phyloP scores from a whole-genome alignment of 2,797 vertebrate genomes.

The Lophura swinhoii region DNA sequence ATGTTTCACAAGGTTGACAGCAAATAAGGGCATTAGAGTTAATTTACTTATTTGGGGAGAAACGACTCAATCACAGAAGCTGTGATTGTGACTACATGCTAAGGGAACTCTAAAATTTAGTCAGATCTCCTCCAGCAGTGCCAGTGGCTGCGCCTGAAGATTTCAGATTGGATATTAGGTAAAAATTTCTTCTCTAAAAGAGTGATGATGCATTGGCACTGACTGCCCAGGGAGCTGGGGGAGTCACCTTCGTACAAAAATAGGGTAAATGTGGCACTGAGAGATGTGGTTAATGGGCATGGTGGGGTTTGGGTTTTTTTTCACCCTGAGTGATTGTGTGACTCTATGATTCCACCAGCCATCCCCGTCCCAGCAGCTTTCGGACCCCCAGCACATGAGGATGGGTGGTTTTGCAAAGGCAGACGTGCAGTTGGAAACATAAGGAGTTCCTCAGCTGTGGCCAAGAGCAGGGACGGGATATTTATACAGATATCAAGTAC shows the following conservation, averaged over 20 bases:
- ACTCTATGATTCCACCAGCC: neutral
- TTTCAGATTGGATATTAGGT: neutral
- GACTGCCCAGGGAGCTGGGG: too few relatives aligned
- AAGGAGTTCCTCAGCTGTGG: accelerated
- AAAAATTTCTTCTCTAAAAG: too few relatives aligned
- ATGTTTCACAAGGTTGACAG: constrained; percentile 86
- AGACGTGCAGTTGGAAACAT: neutral
- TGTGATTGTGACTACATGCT: constrained; percentile 86
- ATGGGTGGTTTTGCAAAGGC: accelerated
- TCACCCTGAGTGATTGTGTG: too few relatives aligned
- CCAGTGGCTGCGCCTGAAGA: too few relatives aligned
- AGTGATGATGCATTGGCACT: too few relatives aligned
- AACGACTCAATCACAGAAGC: constrained; percentile 88
- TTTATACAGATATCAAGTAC: neutral
- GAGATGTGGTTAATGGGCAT: too few relatives aligned
- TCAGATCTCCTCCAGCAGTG: constrained; percentile 72
- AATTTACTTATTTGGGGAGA: constrained; percentile 93
- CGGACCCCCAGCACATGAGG: neutral
- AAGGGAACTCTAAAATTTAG: constrained; percentile 79
- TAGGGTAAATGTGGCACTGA: too few relatives aligned
- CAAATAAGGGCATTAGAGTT: constrained; percentile 95
- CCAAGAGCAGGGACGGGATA: neutral
- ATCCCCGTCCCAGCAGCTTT: neutral
- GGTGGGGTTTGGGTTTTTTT: too few relatives aligned
- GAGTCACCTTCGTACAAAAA: too few relatives aligned